Conservation (phyloP, 2,113 vertebrate genomes). For the Myodes glareolus region DNA sequence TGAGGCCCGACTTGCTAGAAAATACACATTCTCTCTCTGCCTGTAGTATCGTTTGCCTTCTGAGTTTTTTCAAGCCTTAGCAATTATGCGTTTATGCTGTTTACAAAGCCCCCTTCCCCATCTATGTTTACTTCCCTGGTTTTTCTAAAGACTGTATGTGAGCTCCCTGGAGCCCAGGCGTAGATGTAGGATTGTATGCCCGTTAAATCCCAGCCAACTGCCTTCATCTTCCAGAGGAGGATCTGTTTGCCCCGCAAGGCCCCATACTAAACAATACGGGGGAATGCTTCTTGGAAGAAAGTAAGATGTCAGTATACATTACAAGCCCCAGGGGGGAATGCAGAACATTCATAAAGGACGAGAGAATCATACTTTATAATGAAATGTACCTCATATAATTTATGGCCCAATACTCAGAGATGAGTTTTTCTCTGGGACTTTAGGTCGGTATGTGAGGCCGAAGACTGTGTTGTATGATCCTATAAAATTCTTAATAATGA, state of each 20-base stretch:
- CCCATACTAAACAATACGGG: slow-evolving; percentile 78
- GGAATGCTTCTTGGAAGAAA: slow-evolving; percentile 82
- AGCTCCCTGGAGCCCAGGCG: slow-evolving; percentile 57
- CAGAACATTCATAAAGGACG: slow-evolving; percentile 85
- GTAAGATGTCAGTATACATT: slow-evolving; percentile 88
- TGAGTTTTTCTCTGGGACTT: slow-evolving; percentile 77
- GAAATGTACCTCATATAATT: slow-evolving; percentile 87
- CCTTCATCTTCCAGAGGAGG: neutral
- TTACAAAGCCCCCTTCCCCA: slow-evolving; percentile 44
- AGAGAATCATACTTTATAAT: slow-evolving; percentile 86
- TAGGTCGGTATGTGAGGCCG: slow-evolving; percentile 49
- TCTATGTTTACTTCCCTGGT: slow-evolving; percentile 66
- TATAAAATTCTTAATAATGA: slow-evolving; percentile 80
- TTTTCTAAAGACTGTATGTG: slow-evolving; percentile 55
- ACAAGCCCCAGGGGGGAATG: slow-evolving; percentile 83
- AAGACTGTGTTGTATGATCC: slow-evolving; percentile 47
- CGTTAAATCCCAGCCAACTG: neutral
- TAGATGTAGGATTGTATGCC: slow-evolving; percentile 37
- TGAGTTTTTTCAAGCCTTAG: slow-evolving; percentile 14
- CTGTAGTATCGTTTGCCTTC: slow-evolving; percentile 40
- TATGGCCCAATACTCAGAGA: slow-evolving; percentile 83
- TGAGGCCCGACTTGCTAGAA: slow-evolving; percentile 41
- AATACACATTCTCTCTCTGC: slow-evolving; percentile 32
- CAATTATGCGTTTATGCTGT: slow-evolving; percentile 67
- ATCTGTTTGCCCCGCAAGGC: slow-evolving; percentile 79